phyloP scores from a whole-genome alignment of 2,113 vertebrate genomes.

The Pluvianellus socialis region DNA sequence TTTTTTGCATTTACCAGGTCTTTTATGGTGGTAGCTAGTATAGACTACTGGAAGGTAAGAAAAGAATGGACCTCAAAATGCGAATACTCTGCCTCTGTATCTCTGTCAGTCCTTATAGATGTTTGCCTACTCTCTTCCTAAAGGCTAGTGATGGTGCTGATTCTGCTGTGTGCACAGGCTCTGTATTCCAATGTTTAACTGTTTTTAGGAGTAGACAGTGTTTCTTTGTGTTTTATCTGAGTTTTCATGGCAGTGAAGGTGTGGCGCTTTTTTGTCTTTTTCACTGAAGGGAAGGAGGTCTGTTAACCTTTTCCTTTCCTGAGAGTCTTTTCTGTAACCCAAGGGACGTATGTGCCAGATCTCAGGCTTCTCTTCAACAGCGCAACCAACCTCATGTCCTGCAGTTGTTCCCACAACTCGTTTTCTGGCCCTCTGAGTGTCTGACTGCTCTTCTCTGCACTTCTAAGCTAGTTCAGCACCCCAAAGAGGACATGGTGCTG shows the following conservation, averaged over 20 bases:
- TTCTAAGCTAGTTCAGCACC: background rate
- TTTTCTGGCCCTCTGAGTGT: background rate
- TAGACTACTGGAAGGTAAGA: background rate
- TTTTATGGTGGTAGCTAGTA: background rate
- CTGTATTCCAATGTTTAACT: background rate
- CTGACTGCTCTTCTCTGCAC: accelerated
- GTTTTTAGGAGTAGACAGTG: background rate
- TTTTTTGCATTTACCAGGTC: background rate
- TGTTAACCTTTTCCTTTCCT: background rate
- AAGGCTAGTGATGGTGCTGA: background rate
- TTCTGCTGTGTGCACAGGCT: background rate
- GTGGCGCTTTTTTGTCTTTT: background rate
- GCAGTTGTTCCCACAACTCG: background rate
- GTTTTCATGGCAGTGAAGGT: background rate
- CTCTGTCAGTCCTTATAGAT: background rate
- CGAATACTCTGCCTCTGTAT: background rate
- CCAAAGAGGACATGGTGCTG: background rate
- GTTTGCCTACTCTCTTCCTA: background rate
- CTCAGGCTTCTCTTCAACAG: background rate
- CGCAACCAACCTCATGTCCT: accelerated
- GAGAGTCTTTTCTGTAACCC: background rate
- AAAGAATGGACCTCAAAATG: background rate
- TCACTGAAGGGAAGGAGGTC: background rate
- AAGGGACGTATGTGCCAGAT: background rate
- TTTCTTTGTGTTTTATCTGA: background rate